A percentile compares a stretch with the other conserved stretches of the same genome.
Conservation (phyloP, 2,888 invertebrate species). For the Gasteruption jaculator region DNA sequence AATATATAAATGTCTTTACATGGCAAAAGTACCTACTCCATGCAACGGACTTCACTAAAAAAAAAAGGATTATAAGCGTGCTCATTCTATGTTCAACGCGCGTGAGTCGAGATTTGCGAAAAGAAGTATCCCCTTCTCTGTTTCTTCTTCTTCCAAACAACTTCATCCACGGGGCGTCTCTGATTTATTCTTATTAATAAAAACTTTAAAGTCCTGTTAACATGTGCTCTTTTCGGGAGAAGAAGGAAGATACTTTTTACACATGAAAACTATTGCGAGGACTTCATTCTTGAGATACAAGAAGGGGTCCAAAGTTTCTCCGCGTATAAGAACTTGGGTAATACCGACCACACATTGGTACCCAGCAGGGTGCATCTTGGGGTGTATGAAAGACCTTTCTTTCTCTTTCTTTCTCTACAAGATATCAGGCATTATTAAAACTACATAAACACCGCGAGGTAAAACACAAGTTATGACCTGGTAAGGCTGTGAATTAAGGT, state of each 20-base stretch:
- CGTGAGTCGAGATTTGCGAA: no score
- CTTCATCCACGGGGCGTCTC: conserved; percentile 48
- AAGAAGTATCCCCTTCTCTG: no score
- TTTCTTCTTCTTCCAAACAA: conserved; percentile 35
- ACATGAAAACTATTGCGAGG: conserved; percentile 24
- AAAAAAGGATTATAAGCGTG: no score
- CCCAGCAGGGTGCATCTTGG: conserved; percentile 28
- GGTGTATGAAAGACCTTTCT: background rate
- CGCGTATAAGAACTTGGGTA: no score
- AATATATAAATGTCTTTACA: no score
- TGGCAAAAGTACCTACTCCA: no score
- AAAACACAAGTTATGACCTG: conserved; percentile 45
- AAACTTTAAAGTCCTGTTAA: conserved; percentile 46
- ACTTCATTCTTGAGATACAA: conserved; percentile 1
- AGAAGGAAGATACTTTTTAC: conserved; percentile 12
- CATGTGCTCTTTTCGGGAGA: conserved; percentile 32
- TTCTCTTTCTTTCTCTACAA: no score
- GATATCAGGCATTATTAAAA: conserved; percentile 51
- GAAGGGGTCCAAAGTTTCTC: conserved; percentile 28
- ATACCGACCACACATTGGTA: conserved; percentile 35
- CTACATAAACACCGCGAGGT: conserved; percentile 47
- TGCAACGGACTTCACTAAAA: no score
- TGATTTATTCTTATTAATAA: conserved; percentile 52
- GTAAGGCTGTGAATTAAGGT: conserved; percentile 45
- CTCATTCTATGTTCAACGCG: no score